Conservation (phyloP, 2,113 vertebrate genomes). For the Gavialis gangeticus region DNA sequence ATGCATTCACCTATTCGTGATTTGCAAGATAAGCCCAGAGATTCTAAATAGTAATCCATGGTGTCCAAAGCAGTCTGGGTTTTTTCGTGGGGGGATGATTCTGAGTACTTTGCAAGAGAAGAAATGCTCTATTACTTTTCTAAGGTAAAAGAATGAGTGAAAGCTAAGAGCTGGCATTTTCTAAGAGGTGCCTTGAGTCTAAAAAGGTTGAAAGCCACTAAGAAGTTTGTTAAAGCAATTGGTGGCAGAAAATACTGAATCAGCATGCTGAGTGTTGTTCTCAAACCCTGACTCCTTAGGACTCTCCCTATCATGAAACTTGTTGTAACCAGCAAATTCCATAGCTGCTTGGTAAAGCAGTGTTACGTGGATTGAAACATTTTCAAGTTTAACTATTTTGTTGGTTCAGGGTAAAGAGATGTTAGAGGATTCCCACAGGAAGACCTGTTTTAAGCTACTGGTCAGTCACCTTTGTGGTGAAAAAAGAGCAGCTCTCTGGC, state of each 20-base stretch:
- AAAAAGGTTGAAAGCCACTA: too few species aligned
- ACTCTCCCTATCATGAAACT: fast-evolving
- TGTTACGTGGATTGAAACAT: background rate
- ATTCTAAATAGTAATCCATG: too few species aligned
- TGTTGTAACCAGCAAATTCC: background rate
- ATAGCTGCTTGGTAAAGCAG: fast-evolving
- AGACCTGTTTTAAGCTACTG: background rate
- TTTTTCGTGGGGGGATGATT: too few species aligned
- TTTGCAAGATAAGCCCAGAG: too few species aligned
- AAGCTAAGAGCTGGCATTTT: too few species aligned
- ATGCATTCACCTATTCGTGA: too few species aligned
- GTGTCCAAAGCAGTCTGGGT: too few species aligned
- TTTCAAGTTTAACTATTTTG: background rate
- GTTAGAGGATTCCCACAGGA: background rate
- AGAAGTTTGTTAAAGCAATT: background rate
- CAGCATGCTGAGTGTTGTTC: background rate
- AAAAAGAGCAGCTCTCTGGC: background rate
- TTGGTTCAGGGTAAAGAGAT: background rate
- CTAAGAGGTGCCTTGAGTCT: too few species aligned
- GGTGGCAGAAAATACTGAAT: conserved; percentile 7
- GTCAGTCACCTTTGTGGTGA: background rate
- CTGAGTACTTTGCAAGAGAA: too few species aligned
- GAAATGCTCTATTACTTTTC: too few species aligned
- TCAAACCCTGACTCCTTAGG: fast-evolving
- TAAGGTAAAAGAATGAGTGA: too few species aligned